Percentiles rank a stretch among this genome's conserved stretches.
Conservation (phyloP, 2,888 invertebrate genomes). For the Lasiommata megera region DNA sequence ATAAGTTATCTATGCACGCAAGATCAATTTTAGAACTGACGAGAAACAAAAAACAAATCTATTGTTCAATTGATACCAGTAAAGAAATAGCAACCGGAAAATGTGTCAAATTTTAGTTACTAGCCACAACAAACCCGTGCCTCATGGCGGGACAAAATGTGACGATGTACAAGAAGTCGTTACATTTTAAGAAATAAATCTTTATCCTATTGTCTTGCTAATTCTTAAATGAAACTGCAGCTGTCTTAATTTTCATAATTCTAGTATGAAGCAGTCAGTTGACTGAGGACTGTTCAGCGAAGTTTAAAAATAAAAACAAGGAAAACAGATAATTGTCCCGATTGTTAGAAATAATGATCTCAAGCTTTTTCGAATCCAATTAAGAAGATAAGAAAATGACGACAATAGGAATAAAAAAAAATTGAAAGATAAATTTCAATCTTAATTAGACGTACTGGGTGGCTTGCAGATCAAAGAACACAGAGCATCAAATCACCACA, state of each 20-base stretch:
- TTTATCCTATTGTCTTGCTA: too few relatives aligned
- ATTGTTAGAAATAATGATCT: conserved; percentile 31
- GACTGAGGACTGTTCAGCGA: background rate
- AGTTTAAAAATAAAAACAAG: conserved; percentile 5
- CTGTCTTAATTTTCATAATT: background rate
- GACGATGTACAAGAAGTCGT: too few relatives aligned
- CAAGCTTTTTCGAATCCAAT: conserved; percentile 28
- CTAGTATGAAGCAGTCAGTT: background rate
- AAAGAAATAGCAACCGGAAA: too few relatives aligned
- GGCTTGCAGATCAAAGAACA: conserved; percentile 39
- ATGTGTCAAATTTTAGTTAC: too few relatives aligned
- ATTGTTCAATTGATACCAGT: too few relatives aligned
- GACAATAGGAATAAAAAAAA: conserved; percentile 20
- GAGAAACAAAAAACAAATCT: too few relatives aligned
- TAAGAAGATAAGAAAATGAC: conserved; percentile 36
- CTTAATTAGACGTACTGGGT: conserved; percentile 20
- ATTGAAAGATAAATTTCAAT: conserved; percentile 20
- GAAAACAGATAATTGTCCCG: conserved; percentile 11
- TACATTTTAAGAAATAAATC: too few relatives aligned
- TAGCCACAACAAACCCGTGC: too few relatives aligned
- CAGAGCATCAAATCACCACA: conserved; percentile 8
- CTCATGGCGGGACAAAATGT: too few relatives aligned
- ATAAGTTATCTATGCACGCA: too few relatives aligned
- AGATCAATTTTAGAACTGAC: too few relatives aligned
- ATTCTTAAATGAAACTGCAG: too few relatives aligned